A percentile compares a stretch with the other conserved stretches of the same genome.
These are phyloP conservation scores for Lutjanus campechanus DNA, from an alignment of 2,797 vertebrate genomes.

Conservation along the genomic window DNA sequence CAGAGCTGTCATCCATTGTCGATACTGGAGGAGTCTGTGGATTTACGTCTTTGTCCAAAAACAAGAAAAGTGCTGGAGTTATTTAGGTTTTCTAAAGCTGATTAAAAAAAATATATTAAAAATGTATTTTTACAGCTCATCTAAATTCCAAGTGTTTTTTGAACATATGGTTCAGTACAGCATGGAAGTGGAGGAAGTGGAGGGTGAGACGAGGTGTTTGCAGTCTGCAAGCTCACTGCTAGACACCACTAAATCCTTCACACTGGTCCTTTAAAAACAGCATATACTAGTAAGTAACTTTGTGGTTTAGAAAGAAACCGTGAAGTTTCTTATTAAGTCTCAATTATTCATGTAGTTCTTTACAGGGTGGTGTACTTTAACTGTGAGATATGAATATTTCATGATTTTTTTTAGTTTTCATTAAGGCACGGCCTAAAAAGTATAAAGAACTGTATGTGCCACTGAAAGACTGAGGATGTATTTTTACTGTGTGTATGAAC, in stretches of 20 bases:
- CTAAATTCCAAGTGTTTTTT: background rate
- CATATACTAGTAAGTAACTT: constrained; percentile 12
- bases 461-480: background rate
- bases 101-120: too few relatives aligned
- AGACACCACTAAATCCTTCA: too few relatives aligned
- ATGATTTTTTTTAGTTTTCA: constrained; percentile 30
- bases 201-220: too few relatives aligned
- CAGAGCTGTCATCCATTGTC: background rate
- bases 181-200: too few relatives aligned
- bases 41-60: constrained; percentile 19
- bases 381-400: constrained; percentile 62
- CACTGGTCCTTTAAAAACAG: constrained; percentile 1
- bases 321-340: constrained; percentile 59
- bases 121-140: too few relatives aligned
- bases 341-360: constrained; percentile 67
- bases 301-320: constrained; percentile 50
- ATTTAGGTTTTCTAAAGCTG: background rate
- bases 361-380: constrained; percentile 49
- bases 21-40: background rate
- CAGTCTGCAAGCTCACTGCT: too few relatives aligned
- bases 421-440: constrained; percentile 33
- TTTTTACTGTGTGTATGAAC: background rate
- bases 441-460: background rate
- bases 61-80: constrained; percentile 8
- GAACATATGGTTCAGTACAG: background rate